Base-by-base conservation (phyloP, 2,113 vertebrate species). In the Pygoscelis antarcticus region DNA sequence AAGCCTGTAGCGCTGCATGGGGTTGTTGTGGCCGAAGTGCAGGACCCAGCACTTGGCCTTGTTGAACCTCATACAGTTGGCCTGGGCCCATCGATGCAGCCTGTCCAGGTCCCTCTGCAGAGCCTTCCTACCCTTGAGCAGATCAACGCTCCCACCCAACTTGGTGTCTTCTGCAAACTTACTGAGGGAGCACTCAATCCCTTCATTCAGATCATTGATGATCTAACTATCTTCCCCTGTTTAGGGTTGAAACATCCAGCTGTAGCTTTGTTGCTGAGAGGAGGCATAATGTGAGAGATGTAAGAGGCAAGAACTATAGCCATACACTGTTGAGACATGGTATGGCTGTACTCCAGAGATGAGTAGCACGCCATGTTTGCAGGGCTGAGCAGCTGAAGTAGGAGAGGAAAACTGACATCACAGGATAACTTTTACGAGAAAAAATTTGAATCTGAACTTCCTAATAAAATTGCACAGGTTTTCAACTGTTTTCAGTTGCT, bases 111-210 rank as follows among this genome's bases (percentile, higher is more conserved):
- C 32, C 26, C 26, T 74, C 49, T 74, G 26, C 1, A 77, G 29
- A 61, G 1, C 16, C 11, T 83, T 29, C 6, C 57, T 58, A 34
- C 6, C 8, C 9, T 84, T 8, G 7, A n/a, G 34, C 23, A 82
- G 29, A 65, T 52, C 13, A 74, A 44, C 34, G 16, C 11, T 42
- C 27, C 21, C 0, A 0, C 32, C 6, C 32, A 55, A 2, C 8
- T 44, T 21, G 15, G 16, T 76, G 71, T 30, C 6, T 0, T 36
- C 27, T 68, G 21, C 19, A 89, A 79, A 26, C 8, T 49, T 38
- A 6, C 21, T 22, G n/a, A 69, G 6, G 13, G 3, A 36, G 12
- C 27, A 14, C n/a, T 54, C 0, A 0, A 30, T 76, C 18, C 23
- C 6, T 16, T 76, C 10, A 18, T 68, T 38, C 47, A 62, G 36